A percentile compares a stretch with the other conserved stretches of the same genome.
These are phyloP conservation scores for Anarsia innoxiella DNA, from an alignment of 2,888 invertebrate species.

Conservation along the genomic window DNA sequence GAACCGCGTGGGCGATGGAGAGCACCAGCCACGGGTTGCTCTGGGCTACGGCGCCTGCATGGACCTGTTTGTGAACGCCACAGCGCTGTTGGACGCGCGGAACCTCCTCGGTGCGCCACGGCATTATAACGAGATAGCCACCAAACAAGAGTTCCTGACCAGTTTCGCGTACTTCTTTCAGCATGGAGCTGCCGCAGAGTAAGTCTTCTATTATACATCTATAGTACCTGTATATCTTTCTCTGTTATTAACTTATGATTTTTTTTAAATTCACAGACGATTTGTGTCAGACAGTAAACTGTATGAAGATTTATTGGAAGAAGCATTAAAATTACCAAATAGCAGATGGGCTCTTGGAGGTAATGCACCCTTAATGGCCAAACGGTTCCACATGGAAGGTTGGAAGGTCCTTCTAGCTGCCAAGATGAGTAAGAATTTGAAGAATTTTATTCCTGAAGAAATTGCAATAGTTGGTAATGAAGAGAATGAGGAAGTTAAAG, in stretches of 20 bases:
- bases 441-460: conserved; percentile 75
- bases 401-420: conserved; percentile 84
- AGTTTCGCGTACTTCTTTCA: conserved; percentile 88
- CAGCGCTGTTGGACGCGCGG: conserved; percentile 76
- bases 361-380: conserved; percentile 90
- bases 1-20: conserved; percentile 55
- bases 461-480: conserved; percentile 79
- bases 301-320: conserved; percentile 79
- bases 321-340: conserved; percentile 74
- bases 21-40: conserved; percentile 79
- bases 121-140: conserved; percentile 80
- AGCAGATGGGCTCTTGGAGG: conserved; percentile 84
- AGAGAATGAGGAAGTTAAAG: conserved; percentile 71
- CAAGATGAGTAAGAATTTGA: conserved; percentile 78
- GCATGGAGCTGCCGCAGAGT: conserved; percentile 93
- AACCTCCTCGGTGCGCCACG: conserved; percentile 72
- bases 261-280: conserved; percentile 68
- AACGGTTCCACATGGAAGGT: conserved; percentile 83
- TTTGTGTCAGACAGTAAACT: conserved; percentile 82
- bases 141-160: conserved; percentile 79
- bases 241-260: background rate
- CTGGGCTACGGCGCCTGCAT: conserved; percentile 90
- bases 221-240: too few species aligned
- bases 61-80: conserved; percentile 84
- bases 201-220: too few species aligned